Conservation (phyloP, 1,140 invertebrate genomes). For the Antheraea mylitta region DNA sequence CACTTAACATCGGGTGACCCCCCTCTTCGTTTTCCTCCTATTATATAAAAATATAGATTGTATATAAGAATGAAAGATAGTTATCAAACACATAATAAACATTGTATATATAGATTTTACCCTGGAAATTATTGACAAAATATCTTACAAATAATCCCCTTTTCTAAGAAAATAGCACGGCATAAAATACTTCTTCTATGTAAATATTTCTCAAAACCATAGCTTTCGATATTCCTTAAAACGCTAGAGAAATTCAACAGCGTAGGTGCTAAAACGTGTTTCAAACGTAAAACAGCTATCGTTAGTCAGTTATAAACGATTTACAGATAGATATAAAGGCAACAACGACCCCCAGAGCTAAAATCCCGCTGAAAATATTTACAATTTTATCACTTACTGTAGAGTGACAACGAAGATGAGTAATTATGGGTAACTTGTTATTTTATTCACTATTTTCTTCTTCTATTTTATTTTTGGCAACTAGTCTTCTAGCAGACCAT, state of each 20-base stretch:
- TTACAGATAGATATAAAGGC: constrained; percentile 29
- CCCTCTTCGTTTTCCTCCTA: too few relatives aligned
- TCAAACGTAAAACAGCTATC: constrained; percentile 17
- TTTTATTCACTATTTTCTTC: background rate
- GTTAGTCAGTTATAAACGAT: constrained; percentile 27
- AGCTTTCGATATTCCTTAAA: background rate
- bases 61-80: too few relatives aligned
- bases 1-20: too few relatives aligned
- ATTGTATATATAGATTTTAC: too few relatives aligned
- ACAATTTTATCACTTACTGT: constrained; percentile 30
- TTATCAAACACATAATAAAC: too few relatives aligned
- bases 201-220: background rate
- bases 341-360: constrained; percentile 17
- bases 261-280: constrained; percentile 1
- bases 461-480: too few relatives aligned
- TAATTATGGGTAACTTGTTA: constrained; percentile 7
- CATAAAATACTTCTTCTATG: background rate
- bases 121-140: background rate
- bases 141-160: background rate
- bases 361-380: constrained; percentile 23
- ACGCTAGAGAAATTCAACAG: background rate
- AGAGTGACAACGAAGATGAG: constrained; percentile 13
- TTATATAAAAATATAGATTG: too few relatives aligned
- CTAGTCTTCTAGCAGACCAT: too few relatives aligned
- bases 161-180: background rate